These are phyloP conservation scores for Anseranas semipalmata DNA, from an alignment of 2,113 vertebrate species.

Conservation along the genomic window DNA sequence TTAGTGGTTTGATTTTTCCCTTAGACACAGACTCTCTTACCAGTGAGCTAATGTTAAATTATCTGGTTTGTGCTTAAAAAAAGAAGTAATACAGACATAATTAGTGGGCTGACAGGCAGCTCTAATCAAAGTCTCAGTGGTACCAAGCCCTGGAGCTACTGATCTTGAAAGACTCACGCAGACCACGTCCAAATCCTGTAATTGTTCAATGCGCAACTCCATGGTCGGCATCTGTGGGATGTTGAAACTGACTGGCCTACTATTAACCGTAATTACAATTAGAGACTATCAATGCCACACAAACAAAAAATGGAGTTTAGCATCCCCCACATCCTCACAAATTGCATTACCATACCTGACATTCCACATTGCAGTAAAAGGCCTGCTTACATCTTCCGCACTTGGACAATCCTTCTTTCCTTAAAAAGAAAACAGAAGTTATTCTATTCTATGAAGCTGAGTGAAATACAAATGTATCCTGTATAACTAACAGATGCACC, in stretches of 20 bases:
- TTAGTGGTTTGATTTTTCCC: conserved; percentile 12
- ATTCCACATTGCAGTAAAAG: conserved; percentile 92
- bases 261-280: background rate
- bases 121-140: conserved; percentile 58
- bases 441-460: background rate
- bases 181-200: conserved; percentile 39
- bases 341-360: conserved; percentile 84
- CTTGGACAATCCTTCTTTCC: conserved; percentile 91
- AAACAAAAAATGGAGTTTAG: background rate
- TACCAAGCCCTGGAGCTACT: conserved; percentile 40
- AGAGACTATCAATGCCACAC: background rate
- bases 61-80: conserved; percentile 35
- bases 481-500: background rate
- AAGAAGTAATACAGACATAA: conserved; percentile 57
- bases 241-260: background rate
- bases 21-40: background rate
- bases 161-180: conserved; percentile 36
- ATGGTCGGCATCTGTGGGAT: background rate
- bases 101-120: conserved; percentile 47
- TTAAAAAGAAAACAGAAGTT: conserved; percentile 72
- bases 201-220: background rate
- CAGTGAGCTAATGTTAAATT: conserved; percentile 10
- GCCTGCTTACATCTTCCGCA: conserved; percentile 97
- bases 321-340: background rate
- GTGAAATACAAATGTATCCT: background rate